Conservation (phyloP, 2,797 vertebrate species). For the Gymnoscopelus braueri region DNA sequence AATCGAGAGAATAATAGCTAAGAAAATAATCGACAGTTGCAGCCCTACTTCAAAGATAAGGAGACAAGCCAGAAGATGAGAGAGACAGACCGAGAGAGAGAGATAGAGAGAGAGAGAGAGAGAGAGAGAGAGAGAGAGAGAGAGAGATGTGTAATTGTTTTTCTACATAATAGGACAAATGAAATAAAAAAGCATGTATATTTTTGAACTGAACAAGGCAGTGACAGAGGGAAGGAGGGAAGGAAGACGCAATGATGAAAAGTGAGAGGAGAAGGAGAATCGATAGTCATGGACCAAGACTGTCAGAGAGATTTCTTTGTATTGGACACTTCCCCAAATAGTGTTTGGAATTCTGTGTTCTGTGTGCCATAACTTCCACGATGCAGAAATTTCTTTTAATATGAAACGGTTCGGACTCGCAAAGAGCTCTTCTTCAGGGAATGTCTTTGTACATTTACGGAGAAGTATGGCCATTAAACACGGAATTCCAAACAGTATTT, state of each 20-base stretch:
- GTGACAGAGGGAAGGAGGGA: slow-evolving; percentile 48
- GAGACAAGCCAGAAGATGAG: slow-evolving; percentile 64
- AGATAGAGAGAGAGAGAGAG: slow-evolving; percentile 22
- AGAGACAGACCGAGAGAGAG: slow-evolving; percentile 42
- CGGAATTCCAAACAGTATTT: too few relatives aligned
- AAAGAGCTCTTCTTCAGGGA: too few relatives aligned
- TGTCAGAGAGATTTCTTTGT: too few relatives aligned
- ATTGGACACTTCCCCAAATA: too few relatives aligned
- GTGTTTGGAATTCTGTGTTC: too few relatives aligned
- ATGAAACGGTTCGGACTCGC: too few relatives aligned
- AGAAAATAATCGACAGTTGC: too few relatives aligned
- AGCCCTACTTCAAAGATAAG: slow-evolving; percentile 39
- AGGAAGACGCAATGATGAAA: slow-evolving; percentile 21
- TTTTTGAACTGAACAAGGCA: slow-evolving; percentile 80
- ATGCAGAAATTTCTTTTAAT: too few relatives aligned
- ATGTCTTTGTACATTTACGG: too few relatives aligned
- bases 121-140: slow-evolving; percentile 27
- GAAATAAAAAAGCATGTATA: slow-evolving; percentile 71
- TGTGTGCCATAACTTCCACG: too few relatives aligned
- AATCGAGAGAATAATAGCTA: neutral
- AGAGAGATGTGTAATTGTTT: slow-evolving; percentile 59
- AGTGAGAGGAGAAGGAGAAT: slow-evolving; percentile 26
- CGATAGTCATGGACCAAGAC: too few relatives aligned
- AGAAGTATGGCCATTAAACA: too few relatives aligned
- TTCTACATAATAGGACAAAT: slow-evolving; percentile 71